phyloP scores from a whole-genome alignment of 2,113 vertebrate species.

The Zosterops japonicus region DNA sequence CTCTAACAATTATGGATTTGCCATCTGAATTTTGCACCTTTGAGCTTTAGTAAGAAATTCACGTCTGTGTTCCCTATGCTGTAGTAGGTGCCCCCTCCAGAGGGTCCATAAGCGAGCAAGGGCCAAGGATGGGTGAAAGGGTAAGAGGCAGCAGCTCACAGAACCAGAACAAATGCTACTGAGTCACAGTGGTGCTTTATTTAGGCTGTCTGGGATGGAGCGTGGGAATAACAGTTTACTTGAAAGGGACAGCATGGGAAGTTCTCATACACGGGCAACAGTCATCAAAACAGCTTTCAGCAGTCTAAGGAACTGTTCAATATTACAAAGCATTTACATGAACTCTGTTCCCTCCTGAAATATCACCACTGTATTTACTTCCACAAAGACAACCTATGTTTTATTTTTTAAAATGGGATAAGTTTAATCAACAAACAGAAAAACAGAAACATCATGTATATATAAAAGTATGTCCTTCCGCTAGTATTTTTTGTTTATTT shows the following conservation, averaged over 20 bases:
- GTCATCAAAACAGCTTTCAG: not conserved
- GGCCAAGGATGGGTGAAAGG: not conserved
- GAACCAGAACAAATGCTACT: not conserved
- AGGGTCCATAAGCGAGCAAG: not conserved
- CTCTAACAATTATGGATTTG: not conserved
- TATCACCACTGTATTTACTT: not conserved
- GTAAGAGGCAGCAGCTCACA: not conserved
- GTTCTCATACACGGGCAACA: not conserved
- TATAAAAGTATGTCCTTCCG: not conserved
- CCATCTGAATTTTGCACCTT: not conserved
- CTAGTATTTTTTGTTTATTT: not conserved
- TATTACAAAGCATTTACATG: not conserved
- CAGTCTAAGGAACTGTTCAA: not conserved
- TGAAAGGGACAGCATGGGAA: not conserved
- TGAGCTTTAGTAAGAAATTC: not conserved
- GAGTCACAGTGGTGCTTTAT: not conserved
- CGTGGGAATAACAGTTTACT: not conserved
- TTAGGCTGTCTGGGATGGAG: not conserved
- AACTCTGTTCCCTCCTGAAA: not conserved
- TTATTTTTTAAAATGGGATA: not conserved
- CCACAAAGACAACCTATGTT: not conserved
- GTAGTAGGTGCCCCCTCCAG: not conserved
- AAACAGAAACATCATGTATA: not conserved
- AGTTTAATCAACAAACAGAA: not conserved
- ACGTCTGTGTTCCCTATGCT: accelerated